Base-by-base conservation (phyloP, 1,140 invertebrate species). In the Acromyrmex heyeri region DNA sequence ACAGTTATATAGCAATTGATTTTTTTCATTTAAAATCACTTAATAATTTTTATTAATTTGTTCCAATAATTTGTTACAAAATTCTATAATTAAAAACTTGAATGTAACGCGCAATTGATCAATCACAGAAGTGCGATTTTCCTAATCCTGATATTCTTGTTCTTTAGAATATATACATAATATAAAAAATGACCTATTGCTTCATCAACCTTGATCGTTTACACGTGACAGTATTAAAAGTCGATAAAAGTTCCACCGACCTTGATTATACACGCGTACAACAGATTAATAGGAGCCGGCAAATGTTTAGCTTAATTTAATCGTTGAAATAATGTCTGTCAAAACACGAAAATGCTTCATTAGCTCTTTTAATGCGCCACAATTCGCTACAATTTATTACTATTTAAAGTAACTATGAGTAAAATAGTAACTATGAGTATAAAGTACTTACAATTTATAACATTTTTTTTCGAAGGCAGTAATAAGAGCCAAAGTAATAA, bases 201-300 rank as follows among this genome's bases (percentile, higher is more conserved):
- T 72, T 53, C 50, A 62, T 55, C 59, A 62, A 53, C 87, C 83
- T 89, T 81, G 75, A 70, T 86, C 82, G 27, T 18, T 24, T 62
- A 61, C 27, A 88, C 73, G 75, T 86, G 73, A 86, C 70, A 27
- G 24, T 18, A 72, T 73, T 76, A 88, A 73, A 82, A 86, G 55
- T 67, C 59, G 65, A 65, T 86, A 89, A 72, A 72, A 50, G 64
- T 81, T 57, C n/a, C 27, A 14, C n/a, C n/a, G 21, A 48, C 82
- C 64, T 86, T 61, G 62, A 86, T 83, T 69, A 77, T 72, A 24
- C 75, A 55, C 59, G 73, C 55, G 57, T 50, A 50, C 30, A 53
- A 21, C 53, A 90, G 59, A 86, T 81, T 50, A 30, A 16, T 44
- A 57, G 62, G 55, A 87, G 79, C 69, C 89, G 61, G 27, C 73